Evolutionary conservation across 37 sponge, comb jelly and placozoan species (phyloP).

Genomic region (Halisarca cf. caerulea): DNA sequence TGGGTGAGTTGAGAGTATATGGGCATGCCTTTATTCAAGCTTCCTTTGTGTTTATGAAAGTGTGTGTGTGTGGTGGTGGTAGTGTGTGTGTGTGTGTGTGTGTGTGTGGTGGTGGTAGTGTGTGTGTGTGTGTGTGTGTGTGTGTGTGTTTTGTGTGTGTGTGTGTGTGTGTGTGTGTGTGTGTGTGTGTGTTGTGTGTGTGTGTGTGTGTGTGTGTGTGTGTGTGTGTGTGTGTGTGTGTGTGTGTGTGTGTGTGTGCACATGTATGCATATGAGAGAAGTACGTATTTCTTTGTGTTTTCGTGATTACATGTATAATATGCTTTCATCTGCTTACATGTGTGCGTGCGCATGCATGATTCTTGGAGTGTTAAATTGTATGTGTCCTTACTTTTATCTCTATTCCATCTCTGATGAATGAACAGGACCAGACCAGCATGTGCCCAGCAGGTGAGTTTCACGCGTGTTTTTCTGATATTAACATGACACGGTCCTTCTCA

Average conservation of each 20-base stretch:
- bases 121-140: no score
- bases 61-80: no score
- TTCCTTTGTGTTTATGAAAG: not conserved
- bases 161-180: conserved; percentile 13
- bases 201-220: conserved; percentile 47
- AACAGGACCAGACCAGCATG: not conserved
- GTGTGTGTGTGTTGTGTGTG: conserved; percentile 18
- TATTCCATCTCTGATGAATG: no score
- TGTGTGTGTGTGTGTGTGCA: conserved; percentile 28
- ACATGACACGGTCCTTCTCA: no score
- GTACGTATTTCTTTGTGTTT: not conserved
- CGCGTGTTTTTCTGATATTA: no score
- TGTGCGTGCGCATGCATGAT: conserved; percentile 1
- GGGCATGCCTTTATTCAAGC: not conserved
- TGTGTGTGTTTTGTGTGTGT: no score
- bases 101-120: no score
- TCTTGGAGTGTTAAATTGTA: no score
- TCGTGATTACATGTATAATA: not conserved
- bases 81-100: no score
- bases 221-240: conserved; percentile 46
- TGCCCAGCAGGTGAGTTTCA: conserved; percentile 2
- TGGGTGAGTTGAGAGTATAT: not conserved
- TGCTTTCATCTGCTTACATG: conserved; percentile 30
- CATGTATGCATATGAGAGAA: not conserved
- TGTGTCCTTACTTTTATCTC: no score